Evolutionary conservation across 2,797 vertebrate genomes (phyloP), one percentile per base, ranked within the genome.

Genomic region (Sebastes trivittatus): DNA sequence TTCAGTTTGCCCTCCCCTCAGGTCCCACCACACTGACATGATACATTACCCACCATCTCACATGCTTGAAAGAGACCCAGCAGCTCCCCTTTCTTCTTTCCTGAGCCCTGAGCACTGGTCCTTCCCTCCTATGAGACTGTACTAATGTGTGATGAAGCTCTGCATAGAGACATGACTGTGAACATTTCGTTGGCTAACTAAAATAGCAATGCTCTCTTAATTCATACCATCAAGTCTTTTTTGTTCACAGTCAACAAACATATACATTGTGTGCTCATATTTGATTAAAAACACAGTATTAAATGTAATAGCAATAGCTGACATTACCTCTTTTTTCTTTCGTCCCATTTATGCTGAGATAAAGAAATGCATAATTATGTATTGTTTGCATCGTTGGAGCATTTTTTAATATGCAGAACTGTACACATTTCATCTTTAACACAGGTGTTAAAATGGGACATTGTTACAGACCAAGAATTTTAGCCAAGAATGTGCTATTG

Each of bases 51-150:
- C 93, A 18, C 92, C 89, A 11, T 94, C 91, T 54, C 69, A 91
- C 82, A 82, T 90, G 83, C 86, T 95, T 58, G 93, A 95, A 54
- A 90, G 67, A 72, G 55, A 42, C 5, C 36, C 83, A 25, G 78
- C 70, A 68, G 78, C 86, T 59, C 62, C 80, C 2, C 49, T 56
- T 14, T 83, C 84, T 56, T 86, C 72, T 70, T 78, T 86, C 23
- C 63, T 22, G 1, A 95, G 94, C 64, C 94, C 94, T 4, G 92
- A 93, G 27, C 70, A n/a, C 14, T 95, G 95, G 95, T 89, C 87
- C 56, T 95, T 95, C 75, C 94, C 93, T 81, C 92, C 93, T 14
- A 95, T 95, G 95, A 94, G 92, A 86, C 87, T 95, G 16, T 95
- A 95, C 75, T 95, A 87, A 94, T 67, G 32, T 75, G 25, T 36